Conservation (phyloP, 2,888 invertebrate species). For the Sminthurides aquaticus region DNA sequence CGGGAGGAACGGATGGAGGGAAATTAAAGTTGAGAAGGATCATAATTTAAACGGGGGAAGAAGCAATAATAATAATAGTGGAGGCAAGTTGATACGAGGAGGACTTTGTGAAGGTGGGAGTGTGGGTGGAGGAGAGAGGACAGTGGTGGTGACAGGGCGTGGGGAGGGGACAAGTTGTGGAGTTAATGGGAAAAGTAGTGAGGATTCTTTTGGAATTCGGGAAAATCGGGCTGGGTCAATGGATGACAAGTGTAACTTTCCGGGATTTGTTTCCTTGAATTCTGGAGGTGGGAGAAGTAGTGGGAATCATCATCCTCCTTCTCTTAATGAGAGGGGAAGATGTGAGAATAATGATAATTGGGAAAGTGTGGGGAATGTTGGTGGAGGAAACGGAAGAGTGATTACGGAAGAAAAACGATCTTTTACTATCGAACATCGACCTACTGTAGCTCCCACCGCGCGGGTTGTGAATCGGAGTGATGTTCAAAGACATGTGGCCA, state of each 20-base stretch:
- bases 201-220: neutral
- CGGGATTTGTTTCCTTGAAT: neutral
- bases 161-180: neutral
- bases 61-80: neutral
- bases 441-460: neutral
- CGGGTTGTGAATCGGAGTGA: conserved; percentile 1
- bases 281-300: conserved; percentile 13
- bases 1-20: too few species aligned
- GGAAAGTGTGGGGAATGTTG: neutral
- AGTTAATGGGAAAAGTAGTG: conserved; percentile 1
- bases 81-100: neutral
- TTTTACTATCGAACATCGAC: neutral
- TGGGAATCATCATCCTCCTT: conserved; percentile 32
- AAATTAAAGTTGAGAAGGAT: too few species aligned
- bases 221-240: conserved; percentile 9
- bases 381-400: neutral
- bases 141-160: neutral
- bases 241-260: conserved; percentile 11
- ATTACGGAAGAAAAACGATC: neutral
- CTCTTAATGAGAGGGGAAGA: too few species aligned
- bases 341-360: conserved; percentile 14
- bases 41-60: neutral
- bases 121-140: neutral
- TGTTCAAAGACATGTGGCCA: conserved; percentile 4
- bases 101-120: too few species aligned